Percentiles rank a stretch among this genome's conserved stretches.
phyloP scores from a whole-genome alignment of 1,140 invertebrate species.

The Ctenoplectra terminalis region DNA sequence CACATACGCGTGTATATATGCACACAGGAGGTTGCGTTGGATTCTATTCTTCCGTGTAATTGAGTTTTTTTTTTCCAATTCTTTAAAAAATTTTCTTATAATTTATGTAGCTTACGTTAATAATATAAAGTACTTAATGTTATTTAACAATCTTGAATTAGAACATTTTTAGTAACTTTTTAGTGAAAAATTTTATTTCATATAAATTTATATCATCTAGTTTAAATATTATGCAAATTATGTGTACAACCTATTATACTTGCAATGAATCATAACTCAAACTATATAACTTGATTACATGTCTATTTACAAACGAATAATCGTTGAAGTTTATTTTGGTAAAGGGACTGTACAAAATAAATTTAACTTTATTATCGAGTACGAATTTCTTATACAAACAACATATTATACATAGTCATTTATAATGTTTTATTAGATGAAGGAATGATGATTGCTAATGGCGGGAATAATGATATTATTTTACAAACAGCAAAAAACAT shows the following conservation, averaged over 20 bases:
- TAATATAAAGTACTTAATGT: neutral
- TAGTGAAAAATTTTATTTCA: neutral
- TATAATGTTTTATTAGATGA: slow-evolving; percentile 57
- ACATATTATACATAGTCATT: slow-evolving; percentile 71
- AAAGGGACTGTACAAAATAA: slow-evolving; percentile 71
- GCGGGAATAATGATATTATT: slow-evolving; percentile 67
- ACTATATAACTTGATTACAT: neutral
- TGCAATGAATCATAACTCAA: neutral
- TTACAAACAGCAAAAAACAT: slow-evolving; percentile 70
- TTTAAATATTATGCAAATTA: neutral
- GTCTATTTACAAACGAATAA: slow-evolving; percentile 9
- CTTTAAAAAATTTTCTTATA: neutral
- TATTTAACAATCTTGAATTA: neutral
- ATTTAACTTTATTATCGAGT: slow-evolving; percentile 72
- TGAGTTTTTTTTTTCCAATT: neutral
- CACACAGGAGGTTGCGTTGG: neutral
- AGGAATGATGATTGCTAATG: slow-evolving; percentile 58
- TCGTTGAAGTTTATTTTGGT: neutral
- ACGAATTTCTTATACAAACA: slow-evolving; percentile 68
- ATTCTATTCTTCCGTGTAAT: neutral
- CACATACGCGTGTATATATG: neutral
- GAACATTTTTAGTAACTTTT: neutral
- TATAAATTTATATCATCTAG: neutral
- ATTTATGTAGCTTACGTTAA: neutral
- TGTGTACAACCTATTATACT: neutral